Evolutionary conservation across 2,888 invertebrate species (phyloP), one percentile per base, ranked within the genome.

Genomic region (Cyclophora punctaria): DNA sequence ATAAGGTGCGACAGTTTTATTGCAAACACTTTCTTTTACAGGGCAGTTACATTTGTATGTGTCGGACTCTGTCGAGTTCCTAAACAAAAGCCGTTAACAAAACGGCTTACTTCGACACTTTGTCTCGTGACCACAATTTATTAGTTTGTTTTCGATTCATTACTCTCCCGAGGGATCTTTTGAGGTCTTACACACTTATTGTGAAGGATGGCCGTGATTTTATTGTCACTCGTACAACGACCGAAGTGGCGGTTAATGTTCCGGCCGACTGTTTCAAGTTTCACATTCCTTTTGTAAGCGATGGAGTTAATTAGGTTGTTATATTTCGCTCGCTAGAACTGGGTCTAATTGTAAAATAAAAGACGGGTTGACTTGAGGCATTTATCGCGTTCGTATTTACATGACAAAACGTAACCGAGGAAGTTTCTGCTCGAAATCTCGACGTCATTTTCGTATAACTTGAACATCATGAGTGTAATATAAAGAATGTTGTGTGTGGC

Each of bases 91-190:
- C 56, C 62, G 56, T 58, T 56, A 54, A 46, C 49, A 49, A 58
- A 58, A 49, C 53, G 59, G 54, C 53, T 56, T 63, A 71, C 59
- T 67, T 66, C 55, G 69, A 56, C 64, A 70, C 72, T 75, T 70
- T 72, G 69, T 66, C 64, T 61, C 57, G 67, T 60, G 64, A 67
- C 73, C 74, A 64, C 73, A 72, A 78, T 78, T 74, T 77, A 78
- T 78, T 74, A 66, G 74, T 71, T 71, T 68, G 68, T 66, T 65
- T 69, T 67, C 71, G 65, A 72, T 77, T 73, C 77, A 77, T 78
- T 78, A 77, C 73, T 69, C 64, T 60, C 63, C 47, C 53, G 52
- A 60, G 55, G 62, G 61, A 64, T 63, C 70, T 70, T 67, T 67
- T 64, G 67, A 66, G 61, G 60, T 66, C 62, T 67, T 20, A 20